Percentiles rank a stretch among this genome's conserved stretches.
phyloP scores from a whole-genome alignment of 2,797 vertebrate species.

The Antrozous pallidus region DNA sequence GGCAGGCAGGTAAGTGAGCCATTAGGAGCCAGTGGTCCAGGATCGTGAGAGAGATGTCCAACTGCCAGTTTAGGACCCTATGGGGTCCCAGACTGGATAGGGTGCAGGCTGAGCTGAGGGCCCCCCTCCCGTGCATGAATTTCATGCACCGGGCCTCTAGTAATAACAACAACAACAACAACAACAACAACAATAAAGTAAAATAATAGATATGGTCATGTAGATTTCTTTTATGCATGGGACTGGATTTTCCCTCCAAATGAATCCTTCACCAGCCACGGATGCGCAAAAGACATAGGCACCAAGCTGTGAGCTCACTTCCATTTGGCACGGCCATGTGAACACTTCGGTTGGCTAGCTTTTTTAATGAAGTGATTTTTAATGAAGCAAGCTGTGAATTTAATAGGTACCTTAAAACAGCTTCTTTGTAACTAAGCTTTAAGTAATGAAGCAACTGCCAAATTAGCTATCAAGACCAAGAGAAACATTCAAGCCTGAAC shows the following conservation, averaged over 20 bases:
- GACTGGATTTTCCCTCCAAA: conserved; percentile 39
- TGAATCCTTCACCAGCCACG: neutral
- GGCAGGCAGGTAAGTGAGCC: no score
- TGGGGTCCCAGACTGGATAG: no score
- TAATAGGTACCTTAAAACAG: conserved; percentile 72
- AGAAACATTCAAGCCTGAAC: conserved; percentile 13
- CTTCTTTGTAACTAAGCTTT: conserved; percentile 65
- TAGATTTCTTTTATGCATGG: neutral
- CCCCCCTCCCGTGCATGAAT: no score
- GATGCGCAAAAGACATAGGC: conserved; percentile 8
- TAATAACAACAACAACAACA: no score
- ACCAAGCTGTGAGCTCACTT: conserved; percentile 8
- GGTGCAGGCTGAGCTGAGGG: no score
- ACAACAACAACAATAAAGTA: neutral
- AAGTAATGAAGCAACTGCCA: conserved; percentile 63
- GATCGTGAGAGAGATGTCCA: no score
- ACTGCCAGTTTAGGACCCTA: no score
- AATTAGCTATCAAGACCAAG: conserved; percentile 54
- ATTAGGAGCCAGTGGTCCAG: no score
- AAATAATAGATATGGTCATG: conserved; percentile 26
- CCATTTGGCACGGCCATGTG: conserved; percentile 53
- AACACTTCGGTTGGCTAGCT: conserved; percentile 62
- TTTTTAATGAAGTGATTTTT: conserved; percentile 73
- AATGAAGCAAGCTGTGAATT: conserved; percentile 76
- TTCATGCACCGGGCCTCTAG: no score